Base-by-base conservation (phyloP, 2,113 vertebrate species). In the Hemichromis elongatus region DNA sequence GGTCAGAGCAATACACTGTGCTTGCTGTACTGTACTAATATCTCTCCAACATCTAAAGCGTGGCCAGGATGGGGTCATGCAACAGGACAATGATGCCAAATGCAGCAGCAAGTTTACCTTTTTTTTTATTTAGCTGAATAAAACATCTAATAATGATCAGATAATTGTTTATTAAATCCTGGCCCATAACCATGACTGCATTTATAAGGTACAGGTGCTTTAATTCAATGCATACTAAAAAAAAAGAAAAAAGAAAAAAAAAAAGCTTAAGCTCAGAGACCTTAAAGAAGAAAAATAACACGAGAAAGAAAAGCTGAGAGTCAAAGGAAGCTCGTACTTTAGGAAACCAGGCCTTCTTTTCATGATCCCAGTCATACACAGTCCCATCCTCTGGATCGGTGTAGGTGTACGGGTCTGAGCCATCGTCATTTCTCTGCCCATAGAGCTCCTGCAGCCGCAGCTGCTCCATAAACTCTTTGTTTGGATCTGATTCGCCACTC, bases 261-360 rank as follows among this genome's bases (percentile, higher is more conserved):
- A 16, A 56, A 24, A 40, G 8, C 52, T 78, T 18, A 73, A 30
- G 14, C 12, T 18, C 8, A 9, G 16, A 12, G 16, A 7, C 55
- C 33, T 14, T 13, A 59, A 33, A 55, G 2, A 45, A 28, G 19
- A 40, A 33, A 77, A 8, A 30, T 12, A 9, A 59, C 12, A 12
- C 5, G 6, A 6, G 4, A 19, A 47, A 50, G 3, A 53, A 63
- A 83, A 30, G 12, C 7, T 3, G 12, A 56, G 4, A 56, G 16
- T 4, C 8, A 40, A 13, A 80, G 2, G 56, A 19, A 42, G 19
- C 3, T 52, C 93, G 16, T 96, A 99, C 98, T 96, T 98, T 99
- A 13, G 98, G 98, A 88, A 99, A 99, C 98, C 98, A 99, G 80
- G 98, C 98, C 81, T 97, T 98, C 95, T 97, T 99, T 28, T 98